These are phyloP conservation scores for Callithrix jacchus DNA, from an alignment of 2,113 vertebrate species.

Conservation along the genomic window DNA sequence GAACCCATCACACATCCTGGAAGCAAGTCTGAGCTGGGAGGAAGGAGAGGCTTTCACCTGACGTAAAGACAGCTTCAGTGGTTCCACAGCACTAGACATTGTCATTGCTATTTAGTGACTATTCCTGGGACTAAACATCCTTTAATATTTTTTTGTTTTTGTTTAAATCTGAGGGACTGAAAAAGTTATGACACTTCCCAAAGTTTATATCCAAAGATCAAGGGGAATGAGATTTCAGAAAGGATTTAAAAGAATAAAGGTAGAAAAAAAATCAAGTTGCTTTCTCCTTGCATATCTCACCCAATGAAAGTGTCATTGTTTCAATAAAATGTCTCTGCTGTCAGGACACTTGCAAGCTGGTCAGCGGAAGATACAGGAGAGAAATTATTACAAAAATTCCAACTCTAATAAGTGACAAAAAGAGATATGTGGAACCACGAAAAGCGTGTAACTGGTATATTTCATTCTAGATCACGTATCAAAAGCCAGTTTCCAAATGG, in stretches of 20 bases:
- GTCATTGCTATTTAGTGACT: not conserved
- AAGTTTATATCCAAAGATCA: slow-evolving; percentile 3
- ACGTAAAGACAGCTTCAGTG: not conserved
- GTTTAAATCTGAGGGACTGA: not conserved
- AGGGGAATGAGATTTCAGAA: not conserved
- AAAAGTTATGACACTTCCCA: not conserved
- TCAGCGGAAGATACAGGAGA: not conserved
- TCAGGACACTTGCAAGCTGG: not conserved
- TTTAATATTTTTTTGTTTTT: not conserved
- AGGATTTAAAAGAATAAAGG: not conserved
- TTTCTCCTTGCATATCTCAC: not conserved
- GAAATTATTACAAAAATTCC: not conserved
- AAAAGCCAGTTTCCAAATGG: not conserved
- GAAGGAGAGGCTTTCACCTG: not conserved
- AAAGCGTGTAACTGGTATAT: not conserved
- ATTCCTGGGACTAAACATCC: not conserved
- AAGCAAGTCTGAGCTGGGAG: not conserved
- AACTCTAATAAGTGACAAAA: not conserved
- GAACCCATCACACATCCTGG: not conserved
- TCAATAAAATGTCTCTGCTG: not conserved
- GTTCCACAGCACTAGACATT: not conserved
- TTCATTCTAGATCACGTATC: not conserved
- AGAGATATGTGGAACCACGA: not conserved
- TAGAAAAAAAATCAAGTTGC: not conserved
- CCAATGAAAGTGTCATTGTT: not conserved